Base-by-base conservation (phyloP, 2,797 vertebrate genomes). In the Acipenser ruthenus region DNA sequence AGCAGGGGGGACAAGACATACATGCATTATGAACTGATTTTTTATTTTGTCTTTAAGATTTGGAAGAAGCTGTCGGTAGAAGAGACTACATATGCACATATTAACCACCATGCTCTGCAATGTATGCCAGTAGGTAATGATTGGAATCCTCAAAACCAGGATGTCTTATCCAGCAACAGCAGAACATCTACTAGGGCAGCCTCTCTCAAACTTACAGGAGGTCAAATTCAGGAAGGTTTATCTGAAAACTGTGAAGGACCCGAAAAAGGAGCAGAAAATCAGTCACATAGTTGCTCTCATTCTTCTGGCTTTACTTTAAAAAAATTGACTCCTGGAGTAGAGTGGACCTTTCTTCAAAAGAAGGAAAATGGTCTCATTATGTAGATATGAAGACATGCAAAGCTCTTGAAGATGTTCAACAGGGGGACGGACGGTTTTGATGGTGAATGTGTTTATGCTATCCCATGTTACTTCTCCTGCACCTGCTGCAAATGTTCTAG, bases 61-160 rank as follows among this genome's bases (percentile, higher is more conserved):
- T 49, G 53, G 13, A 68, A 68, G 60, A 68, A 63, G 13, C 18
- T 68, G 47, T 58, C 52, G 49, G 67, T 64, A 50, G 64, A 68
- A 50, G 67, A 68, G 50, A 63, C 49, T 51, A 68, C 56, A 6
- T 68, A 68, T 6, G 62, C 62, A 58, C 62, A 64, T 37, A 63
- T 68, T 7, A 62, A 23, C 9, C 5, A 13, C 12, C 5, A 60
- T n/a, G 13, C 18, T 62, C 18, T 12, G 18, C 47, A 37, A 10
- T 62, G 9, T 48, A 18, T 8, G 47, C 5, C 60, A 62, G 15
- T 8, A 37, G 37, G 37, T 5, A 58, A n/a, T 48, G 60, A 10
- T 8, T 62, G 1, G 47, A 10, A 7, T 6, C 47, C 1, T 62
- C 13, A 47, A 37, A 48, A 62, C 7, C 10, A 7, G 8, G 47